Base-by-base conservation (phyloP, 2,113 vertebrate species). In the Rhegmatorhina hoffmannsi region DNA sequence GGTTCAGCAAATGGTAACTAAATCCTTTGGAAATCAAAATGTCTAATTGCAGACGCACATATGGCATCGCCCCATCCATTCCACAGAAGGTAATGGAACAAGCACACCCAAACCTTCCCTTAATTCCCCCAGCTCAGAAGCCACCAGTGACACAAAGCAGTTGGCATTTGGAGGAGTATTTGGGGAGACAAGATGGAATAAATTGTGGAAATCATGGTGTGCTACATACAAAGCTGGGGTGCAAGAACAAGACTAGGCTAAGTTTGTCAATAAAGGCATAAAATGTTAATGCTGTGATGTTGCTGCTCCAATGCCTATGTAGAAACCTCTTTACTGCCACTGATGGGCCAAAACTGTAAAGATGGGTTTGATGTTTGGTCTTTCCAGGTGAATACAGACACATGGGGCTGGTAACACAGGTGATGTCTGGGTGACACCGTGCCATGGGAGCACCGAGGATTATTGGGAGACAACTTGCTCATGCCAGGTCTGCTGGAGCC, bases 1-100 rank as follows among this genome's bases (percentile, higher is more conserved):
- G 97, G 95, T 97, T 97, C 97, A 97, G 97, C 97, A 97, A 97
- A 96, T 97, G 95, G 97, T 97, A 97, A 97, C 96, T 97, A 97
- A 97, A 97, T 95, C 94, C 97, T 97, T 31, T 59, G 93, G 95
- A 97, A 97, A 97, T 96, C 93, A 94, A 95, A 97, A 97, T 52
- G 95, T 97, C 95, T 97, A 97, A 97, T 97, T 97, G 96, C 97
- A 64, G 89, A 36, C 2, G 77, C 96, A 95, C 97, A 97, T 96
- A 97, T 97, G 97, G 97, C 16, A 28, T 74, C 82, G 36, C 84
- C 96, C 95, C 84, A 89, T 83, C 95, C 89, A 28, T 78, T 68
- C 90, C 34, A 20, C 79, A 59, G 95, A 95, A 97, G 96, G 96
- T 95, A 94, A 91, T 60, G 95, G 66, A 95, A 96, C 75, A 80